These are phyloP conservation scores for Xestia rhomboidea DNA, from an alignment of 2,888 invertebrate genomes.

Conservation along the genomic window DNA sequence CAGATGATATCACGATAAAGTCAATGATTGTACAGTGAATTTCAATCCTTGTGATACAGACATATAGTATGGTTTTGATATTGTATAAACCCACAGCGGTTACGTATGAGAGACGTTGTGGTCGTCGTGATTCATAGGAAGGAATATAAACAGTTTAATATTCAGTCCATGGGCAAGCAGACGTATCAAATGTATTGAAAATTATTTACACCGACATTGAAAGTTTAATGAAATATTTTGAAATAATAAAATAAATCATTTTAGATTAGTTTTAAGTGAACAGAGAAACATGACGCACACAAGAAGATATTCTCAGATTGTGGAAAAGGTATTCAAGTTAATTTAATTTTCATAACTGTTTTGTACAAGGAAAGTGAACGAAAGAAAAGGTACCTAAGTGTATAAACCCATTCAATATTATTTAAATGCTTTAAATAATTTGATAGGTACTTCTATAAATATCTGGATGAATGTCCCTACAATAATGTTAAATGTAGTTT, in stretches of 20 bases:
- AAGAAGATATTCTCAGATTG: constrained; percentile 78
- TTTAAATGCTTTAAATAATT: not conserved
- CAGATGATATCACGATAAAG: constrained; percentile 16
- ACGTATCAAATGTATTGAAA: constrained; percentile 50
- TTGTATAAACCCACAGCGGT: constrained; percentile 22
- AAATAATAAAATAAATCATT: constrained; percentile 25
- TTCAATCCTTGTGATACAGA: constrained; percentile 17
- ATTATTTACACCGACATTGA: constrained; percentile 32
- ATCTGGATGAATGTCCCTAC: not conserved
- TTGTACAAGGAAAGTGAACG: not conserved
- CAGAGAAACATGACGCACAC: constrained; percentile 77
- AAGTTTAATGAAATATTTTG: constrained; percentile 30
- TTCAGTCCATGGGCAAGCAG: constrained; percentile 51
- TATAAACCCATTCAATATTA: not conserved
- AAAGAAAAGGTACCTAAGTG: not conserved
- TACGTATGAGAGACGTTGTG: constrained; percentile 59
- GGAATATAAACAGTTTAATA: constrained; percentile 67
- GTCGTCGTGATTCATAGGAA: constrained; percentile 73
- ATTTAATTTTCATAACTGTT: not conserved
- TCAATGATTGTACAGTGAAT: constrained; percentile 30
- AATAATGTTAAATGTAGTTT: not conserved
- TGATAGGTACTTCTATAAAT: not conserved
- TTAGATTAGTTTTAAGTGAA: constrained; percentile 25
- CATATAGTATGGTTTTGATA: constrained; percentile 5
- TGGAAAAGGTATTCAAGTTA: constrained; percentile 74